phyloP scores from a whole-genome alignment of 2,888 invertebrate genomes.

The Catocala nupta region DNA sequence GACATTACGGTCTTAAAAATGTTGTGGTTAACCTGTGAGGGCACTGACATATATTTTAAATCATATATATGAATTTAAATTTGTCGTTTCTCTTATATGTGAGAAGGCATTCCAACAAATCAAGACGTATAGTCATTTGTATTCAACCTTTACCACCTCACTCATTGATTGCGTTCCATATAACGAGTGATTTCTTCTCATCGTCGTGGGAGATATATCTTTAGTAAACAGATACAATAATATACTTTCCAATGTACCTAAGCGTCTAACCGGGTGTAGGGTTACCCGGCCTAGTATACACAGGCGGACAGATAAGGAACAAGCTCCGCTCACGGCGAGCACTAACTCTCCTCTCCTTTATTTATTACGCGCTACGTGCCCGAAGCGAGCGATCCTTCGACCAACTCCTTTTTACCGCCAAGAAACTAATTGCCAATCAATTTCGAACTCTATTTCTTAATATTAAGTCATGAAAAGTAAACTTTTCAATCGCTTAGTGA shows the following conservation, averaged over 20 bases:
- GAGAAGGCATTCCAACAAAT: conserved; percentile 11
- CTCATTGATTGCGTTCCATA: conserved; percentile 7
- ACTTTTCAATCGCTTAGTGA: not conserved
- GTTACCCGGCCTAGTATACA: conserved; percentile 72
- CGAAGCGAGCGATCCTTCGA: conserved; percentile 71
- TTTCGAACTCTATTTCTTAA: conserved; percentile 24
- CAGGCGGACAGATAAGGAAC: conserved; percentile 76
- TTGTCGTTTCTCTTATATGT: conserved; percentile 4
- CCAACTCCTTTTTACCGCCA: conserved; percentile 51
- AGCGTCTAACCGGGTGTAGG: conserved; percentile 66
- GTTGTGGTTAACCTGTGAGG: conserved; percentile 23
- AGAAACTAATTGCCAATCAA: conserved; percentile 43
- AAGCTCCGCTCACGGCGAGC: conserved; percentile 70
- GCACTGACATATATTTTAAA: conserved; percentile 19
- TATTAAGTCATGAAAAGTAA: not conserved
- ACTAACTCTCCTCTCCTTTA: conserved; percentile 78
- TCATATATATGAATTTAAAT: conserved; percentile 14
- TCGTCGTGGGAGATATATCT: conserved; percentile 12
- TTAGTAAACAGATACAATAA: conserved; percentile 47
- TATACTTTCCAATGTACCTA: conserved; percentile 57
- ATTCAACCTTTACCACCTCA: conserved; percentile 7
- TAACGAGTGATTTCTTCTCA: conserved; percentile 8
- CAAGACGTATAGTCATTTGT: conserved; percentile 5
- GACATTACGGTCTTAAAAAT: conserved; percentile 37
- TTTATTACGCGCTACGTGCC: conserved; percentile 82